A percentile compares a stretch with the other conserved stretches of the same genome.
phyloP scores from a whole-genome alignment of 1,140 invertebrate species.

The Tetramorium parvispinum region DNA sequence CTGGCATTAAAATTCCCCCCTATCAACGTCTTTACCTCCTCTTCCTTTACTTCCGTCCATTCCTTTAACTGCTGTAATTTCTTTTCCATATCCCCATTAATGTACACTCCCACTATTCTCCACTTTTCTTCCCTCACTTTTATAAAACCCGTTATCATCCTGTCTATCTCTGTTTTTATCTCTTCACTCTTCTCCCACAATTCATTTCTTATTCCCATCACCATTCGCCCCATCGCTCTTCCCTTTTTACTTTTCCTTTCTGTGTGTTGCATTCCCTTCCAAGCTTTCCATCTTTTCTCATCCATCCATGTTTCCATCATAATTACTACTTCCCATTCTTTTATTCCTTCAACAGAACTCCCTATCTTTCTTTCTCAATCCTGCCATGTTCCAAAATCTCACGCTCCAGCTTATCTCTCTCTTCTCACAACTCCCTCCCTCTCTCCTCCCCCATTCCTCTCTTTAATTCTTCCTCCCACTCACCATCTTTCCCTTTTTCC shows the following conservation, averaged over 20 bases:
- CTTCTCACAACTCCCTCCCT: neutral
- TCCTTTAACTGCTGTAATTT: neutral
- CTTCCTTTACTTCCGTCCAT: neutral
- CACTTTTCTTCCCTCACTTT: no score
- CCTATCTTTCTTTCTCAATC: neutral
- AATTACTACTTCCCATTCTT: neutral
- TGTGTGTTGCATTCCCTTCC: no score
- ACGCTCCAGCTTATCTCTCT: no score
- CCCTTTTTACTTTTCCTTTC: no score
- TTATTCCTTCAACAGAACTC: neutral
- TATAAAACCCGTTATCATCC: no score
- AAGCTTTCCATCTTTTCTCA: no score
- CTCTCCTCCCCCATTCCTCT: neutral
- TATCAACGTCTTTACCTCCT: no score
- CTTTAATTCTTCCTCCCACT: no score
- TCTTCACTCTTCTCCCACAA: neutral
- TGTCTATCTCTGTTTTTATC: neutral
- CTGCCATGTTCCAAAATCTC: neutral
- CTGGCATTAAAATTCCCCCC: no score
- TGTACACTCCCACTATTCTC: neutral
- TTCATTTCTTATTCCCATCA: neutral
- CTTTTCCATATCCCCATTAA: neutral
- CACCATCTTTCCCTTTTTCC: neutral
- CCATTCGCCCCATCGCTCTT: no score
- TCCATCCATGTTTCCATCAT: neutral